These are phyloP conservation scores for Xyrauchen texanus DNA, from an alignment of 2,113 vertebrate genomes.

Conservation along the genomic window DNA sequence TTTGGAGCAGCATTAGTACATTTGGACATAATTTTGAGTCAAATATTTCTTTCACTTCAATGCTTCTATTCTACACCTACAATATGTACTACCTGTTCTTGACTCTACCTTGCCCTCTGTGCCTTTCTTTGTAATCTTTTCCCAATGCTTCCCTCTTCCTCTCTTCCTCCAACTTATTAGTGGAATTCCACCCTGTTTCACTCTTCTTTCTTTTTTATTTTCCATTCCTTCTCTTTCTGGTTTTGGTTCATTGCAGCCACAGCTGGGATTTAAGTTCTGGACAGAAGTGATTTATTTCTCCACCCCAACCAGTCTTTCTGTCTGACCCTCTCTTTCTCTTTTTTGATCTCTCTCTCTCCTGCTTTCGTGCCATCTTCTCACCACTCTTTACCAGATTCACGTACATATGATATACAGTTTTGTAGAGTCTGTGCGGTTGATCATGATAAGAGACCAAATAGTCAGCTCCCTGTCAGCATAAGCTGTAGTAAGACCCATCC, in stretches of 20 bases:
- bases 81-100: not conserved
- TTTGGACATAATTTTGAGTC: no score
- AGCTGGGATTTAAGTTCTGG: slow-evolving; percentile 26
- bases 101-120: not conserved
- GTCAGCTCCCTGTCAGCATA: slow-evolving; percentile 22
- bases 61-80: no score
- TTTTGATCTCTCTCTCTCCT: slow-evolving; percentile 15
- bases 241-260: slow-evolving; percentile 37
- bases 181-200: not conserved
- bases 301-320: slow-evolving; percentile 39
- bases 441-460: not conserved
- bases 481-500: slow-evolving; percentile 15
- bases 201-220: not conserved
- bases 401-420: not conserved
- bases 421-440: slow-evolving; percentile 6
- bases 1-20: no score
- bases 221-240: slow-evolving; percentile 8
- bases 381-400: not conserved
- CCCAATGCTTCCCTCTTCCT: not conserved
- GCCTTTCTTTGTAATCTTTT: not conserved
- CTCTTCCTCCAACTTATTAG: slow-evolving; percentile 9
- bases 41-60: no score
- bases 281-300: slow-evolving; percentile 59
- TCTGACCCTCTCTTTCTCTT: slow-evolving; percentile 17
- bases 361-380: not conserved